Evolutionary conservation across 2,113 vertebrate species (phyloP), one percentile per base, ranked within the genome.

Genomic region (Gadus chalcogrammus): DNA sequence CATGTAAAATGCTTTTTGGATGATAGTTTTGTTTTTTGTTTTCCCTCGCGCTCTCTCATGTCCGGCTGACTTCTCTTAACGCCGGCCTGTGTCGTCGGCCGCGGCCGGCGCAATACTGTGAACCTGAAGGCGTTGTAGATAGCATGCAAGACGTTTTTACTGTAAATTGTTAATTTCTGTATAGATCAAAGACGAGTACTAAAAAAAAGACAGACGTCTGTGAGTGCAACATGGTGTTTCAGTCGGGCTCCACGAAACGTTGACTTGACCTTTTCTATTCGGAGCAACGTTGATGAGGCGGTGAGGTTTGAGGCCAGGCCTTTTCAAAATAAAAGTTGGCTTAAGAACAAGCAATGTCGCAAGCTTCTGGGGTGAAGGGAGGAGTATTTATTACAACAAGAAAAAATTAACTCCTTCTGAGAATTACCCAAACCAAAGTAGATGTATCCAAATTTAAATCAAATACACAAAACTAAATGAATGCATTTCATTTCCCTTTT

Each of bases 121-220:
- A 93, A 91, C 91, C 86, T 88, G 85, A 89, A 92, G 90, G 88
- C 87, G 82, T 86, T 92, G 91, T 90, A 92, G 85, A 88, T 91
- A 88, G 87, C 87, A 86, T 77, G 85, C 75, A 75, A 89, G 84
- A 88, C 79, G 75, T 87, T 87, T 89, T 88, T 86, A 85, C 84
- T 89, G 82, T 89, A 88, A 81, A 89, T 87, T 83, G 80, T 84
- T 89, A 76, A 85, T 88, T 88, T 90, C 88, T 91, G 90, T 89
- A 87, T 84, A 90, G 88, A 89, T 88, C 79, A 89, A 88, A 84
- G 69, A 76, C 75, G 79, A 81, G 76, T 82, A 80, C 80, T 86
- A 85, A 88, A 80, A 86, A 86, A 82, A 67, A 84, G 81, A 73
- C 77, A 68, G 65, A 74, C 77, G 72, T 80, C 73, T 74, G 69